phyloP scores from a whole-genome alignment of 1,140 invertebrate genomes.

The Cydia splendana region DNA sequence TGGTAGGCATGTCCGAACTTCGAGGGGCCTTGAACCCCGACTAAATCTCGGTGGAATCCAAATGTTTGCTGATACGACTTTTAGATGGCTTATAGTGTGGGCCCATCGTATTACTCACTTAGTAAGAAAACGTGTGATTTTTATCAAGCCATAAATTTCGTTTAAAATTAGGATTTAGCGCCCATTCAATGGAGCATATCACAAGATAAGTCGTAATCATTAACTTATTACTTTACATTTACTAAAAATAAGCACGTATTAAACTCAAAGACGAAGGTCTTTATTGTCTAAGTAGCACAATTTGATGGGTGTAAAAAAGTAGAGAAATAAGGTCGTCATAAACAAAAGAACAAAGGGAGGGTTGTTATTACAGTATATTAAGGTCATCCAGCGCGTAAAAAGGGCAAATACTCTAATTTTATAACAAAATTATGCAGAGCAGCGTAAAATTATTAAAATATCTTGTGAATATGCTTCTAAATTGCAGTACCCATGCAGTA shows the following conservation, averaged over 20 bases:
- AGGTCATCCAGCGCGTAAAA: not conserved
- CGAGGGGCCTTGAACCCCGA: conserved; percentile 55
- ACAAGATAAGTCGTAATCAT: too few relatives aligned
- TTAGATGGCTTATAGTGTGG: conserved; percentile 40
- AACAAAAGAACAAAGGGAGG: conserved; percentile 13
- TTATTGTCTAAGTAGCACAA: too few relatives aligned
- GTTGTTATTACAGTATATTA: not conserved
- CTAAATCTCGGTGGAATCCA: conserved; percentile 27
- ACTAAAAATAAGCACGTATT: too few relatives aligned
- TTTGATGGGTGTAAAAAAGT: not conserved
- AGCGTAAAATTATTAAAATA: not conserved
- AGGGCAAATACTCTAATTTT: not conserved
- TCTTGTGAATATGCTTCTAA: not conserved
- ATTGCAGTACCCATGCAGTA: not conserved
- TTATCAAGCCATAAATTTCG: not conserved
- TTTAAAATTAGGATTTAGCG: not conserved
- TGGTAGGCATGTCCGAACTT: conserved; percentile 31
- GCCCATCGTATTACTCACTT: conserved; percentile 35
- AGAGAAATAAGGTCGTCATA: not conserved
- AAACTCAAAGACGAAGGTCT: too few relatives aligned
- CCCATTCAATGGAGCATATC: too few relatives aligned
- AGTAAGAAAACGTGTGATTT: not conserved
- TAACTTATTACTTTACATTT: too few relatives aligned
- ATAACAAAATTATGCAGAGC: not conserved
- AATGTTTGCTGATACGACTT: conserved; percentile 37